Conservation (phyloP, 1,140 invertebrate species). For the Anastrepha obliqua region DNA sequence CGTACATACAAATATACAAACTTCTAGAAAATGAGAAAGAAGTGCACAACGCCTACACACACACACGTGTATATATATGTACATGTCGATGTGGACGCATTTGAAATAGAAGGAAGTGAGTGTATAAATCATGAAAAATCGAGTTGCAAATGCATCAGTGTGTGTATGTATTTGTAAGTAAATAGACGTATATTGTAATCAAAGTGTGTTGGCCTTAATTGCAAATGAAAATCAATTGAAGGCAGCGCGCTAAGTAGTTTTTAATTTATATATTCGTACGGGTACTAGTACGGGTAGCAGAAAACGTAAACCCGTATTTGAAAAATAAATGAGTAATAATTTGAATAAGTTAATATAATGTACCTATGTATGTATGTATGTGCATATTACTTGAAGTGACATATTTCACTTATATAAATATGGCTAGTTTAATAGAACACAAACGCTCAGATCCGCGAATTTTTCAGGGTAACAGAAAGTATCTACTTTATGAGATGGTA, state of each 20-base stretch:
- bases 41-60: neutral
- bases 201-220: conserved; percentile 33
- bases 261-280: neutral
- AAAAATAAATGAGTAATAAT: too few relatives aligned
- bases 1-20: neutral
- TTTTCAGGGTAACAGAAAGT: too few relatives aligned
- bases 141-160: neutral
- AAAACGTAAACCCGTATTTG: neutral
- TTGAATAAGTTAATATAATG: too few relatives aligned
- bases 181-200: neutral
- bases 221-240: conserved; percentile 48
- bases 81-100: neutral
- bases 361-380: too few relatives aligned
- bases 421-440: too few relatives aligned
- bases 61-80: neutral
- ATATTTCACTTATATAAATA: too few relatives aligned
- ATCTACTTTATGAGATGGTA: too few relatives aligned
- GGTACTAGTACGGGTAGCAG: neutral
- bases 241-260: conserved; percentile 12
- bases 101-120: conserved; percentile 1
- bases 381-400: too few relatives aligned
- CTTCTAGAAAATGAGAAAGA: neutral
- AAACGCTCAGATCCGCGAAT: too few relatives aligned
- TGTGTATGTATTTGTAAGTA: neutral
- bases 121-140: conserved; percentile 19